A percentile compares a stretch with the other conserved stretches of the same genome.
Evolutionary conservation across 1,140 invertebrate species (phyloP).

Genomic region (Drosophila asahinai): DNA sequence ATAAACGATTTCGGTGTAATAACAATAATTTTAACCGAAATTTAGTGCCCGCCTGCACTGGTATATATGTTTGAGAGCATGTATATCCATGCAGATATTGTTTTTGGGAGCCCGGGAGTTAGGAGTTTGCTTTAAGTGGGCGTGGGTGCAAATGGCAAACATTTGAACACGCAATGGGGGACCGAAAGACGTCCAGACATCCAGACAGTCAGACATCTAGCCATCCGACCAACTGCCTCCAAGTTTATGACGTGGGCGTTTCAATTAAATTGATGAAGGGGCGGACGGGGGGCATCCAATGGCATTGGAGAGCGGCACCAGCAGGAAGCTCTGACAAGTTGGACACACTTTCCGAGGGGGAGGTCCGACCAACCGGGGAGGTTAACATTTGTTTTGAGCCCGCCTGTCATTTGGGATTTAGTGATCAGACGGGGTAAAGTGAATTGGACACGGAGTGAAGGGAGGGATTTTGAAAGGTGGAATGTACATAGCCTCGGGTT

Average conservation of each 20-base stretch:
- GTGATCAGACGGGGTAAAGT: slow-evolving; percentile 24
- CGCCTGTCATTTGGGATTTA: slow-evolving; percentile 60
- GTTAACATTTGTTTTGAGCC: slow-evolving; percentile 67
- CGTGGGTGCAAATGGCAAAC: slow-evolving; percentile 81
- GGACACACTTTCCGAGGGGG: slow-evolving; percentile 37
- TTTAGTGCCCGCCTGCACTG: slow-evolving; percentile 71
- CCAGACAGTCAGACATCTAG: slow-evolving; percentile 22
- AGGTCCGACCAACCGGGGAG: neutral
- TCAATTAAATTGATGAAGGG: slow-evolving; percentile 75
- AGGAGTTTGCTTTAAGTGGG: slow-evolving; percentile 57
- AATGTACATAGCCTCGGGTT: slow-evolving; percentile 6
- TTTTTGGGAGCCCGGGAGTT: slow-evolving; percentile 45
- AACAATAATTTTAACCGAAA: slow-evolving; percentile 81
- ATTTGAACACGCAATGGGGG: slow-evolving; percentile 78
- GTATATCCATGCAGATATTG: slow-evolving; percentile 30
- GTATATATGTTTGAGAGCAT: neutral
- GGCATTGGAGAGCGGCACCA: slow-evolving; percentile 34
- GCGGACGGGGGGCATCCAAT: slow-evolving; percentile 2
- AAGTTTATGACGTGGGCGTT: slow-evolving; percentile 81
- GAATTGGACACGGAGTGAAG: slow-evolving; percentile 16
- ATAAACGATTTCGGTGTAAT: slow-evolving; percentile 82
- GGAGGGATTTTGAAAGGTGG: slow-evolving; percentile 3
- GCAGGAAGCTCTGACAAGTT: slow-evolving; percentile 68
- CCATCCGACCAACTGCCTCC: slow-evolving; percentile 56
- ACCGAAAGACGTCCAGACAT: slow-evolving; percentile 27